Evolutionary conservation across 2,113 vertebrate genomes (phyloP).

Genomic region (Pseudorasbora parva): DNA sequence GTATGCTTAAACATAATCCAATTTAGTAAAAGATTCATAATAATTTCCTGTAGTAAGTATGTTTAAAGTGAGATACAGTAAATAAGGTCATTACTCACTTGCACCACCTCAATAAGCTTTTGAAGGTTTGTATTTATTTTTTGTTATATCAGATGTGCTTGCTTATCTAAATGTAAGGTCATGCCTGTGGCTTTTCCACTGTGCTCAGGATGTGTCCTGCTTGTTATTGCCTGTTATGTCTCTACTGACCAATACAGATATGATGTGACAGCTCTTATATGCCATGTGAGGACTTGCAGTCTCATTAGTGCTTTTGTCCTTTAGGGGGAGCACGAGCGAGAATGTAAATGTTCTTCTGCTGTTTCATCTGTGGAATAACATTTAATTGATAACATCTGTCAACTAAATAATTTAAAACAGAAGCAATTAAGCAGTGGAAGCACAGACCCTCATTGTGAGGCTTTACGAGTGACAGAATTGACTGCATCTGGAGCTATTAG

Average conservation of each 20-base stretch:
- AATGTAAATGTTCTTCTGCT: constrained; percentile 12
- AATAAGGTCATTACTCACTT: constrained; percentile 9
- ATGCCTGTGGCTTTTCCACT: background rate
- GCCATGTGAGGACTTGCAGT: background rate
- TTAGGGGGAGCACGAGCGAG: constrained; percentile 17
- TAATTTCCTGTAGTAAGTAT: background rate
- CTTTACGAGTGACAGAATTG: constrained; percentile 16
- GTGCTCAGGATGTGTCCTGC: background rate
- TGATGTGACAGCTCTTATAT: constrained; percentile 11
- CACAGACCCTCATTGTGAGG: constrained; percentile 11
- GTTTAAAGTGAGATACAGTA: background rate
- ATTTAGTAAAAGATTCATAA: background rate
- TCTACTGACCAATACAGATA: background rate
- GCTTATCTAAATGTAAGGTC: constrained; percentile 20
- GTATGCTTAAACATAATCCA: background rate
- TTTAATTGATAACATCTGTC: constrained; percentile 59
- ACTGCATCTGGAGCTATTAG: constrained; percentile 48
- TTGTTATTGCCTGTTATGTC: constrained; percentile 12
- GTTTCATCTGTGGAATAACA: constrained; percentile 39
- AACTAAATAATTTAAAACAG: constrained; percentile 50
- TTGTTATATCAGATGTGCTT: background rate
- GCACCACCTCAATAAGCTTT: too few relatives aligned
- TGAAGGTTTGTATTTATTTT: too few relatives aligned
- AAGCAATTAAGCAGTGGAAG: constrained; percentile 47
- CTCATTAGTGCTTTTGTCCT: constrained; percentile 10